Evolutionary conservation across 2,888 invertebrate species (phyloP).

Genomic region (Argyra leucocephala): DNA sequence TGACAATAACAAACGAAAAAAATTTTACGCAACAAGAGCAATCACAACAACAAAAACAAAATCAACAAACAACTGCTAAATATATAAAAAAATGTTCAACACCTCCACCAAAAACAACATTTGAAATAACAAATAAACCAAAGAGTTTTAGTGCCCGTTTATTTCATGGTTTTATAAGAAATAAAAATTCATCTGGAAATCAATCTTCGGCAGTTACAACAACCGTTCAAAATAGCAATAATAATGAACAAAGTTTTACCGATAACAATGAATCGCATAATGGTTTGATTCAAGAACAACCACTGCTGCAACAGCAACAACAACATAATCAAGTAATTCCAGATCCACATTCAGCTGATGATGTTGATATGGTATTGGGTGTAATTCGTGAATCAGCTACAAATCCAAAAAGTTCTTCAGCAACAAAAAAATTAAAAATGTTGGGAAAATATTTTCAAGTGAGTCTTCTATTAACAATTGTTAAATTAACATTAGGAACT

Average conservation of each 20-base stretch:
- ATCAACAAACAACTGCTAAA: background rate
- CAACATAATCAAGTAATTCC: slow-evolving; percentile 20
- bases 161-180: slow-evolving; percentile 25
- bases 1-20: background rate
- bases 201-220: slow-evolving; percentile 2
- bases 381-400: slow-evolving; percentile 39
- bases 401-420: slow-evolving; percentile 37
- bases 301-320: slow-evolving; percentile 27
- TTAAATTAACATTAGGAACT: slow-evolving; percentile 12
- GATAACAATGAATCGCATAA: slow-evolving; percentile 28
- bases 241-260: background rate
- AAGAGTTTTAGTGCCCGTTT: slow-evolving; percentile 26
- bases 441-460: slow-evolving; percentile 61
- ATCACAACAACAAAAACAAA: background rate
- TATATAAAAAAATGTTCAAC: slow-evolving; percentile 34
- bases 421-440: slow-evolving; percentile 50
- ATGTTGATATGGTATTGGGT: slow-evolving; percentile 40
- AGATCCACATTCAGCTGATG: slow-evolving; percentile 34
- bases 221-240: background rate
- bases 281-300: slow-evolving; percentile 32
- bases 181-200: slow-evolving; percentile 12
- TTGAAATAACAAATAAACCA: slow-evolving; percentile 20
- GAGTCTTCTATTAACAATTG: slow-evolving; percentile 39
- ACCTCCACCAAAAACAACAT: slow-evolving; percentile 28
- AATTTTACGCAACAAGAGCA: background rate